Evolutionary conservation across 2,113 vertebrate genomes (phyloP), one percentile per base, ranked within the genome.

Genomic region (Brachyhypopomus occidentalis): DNA sequence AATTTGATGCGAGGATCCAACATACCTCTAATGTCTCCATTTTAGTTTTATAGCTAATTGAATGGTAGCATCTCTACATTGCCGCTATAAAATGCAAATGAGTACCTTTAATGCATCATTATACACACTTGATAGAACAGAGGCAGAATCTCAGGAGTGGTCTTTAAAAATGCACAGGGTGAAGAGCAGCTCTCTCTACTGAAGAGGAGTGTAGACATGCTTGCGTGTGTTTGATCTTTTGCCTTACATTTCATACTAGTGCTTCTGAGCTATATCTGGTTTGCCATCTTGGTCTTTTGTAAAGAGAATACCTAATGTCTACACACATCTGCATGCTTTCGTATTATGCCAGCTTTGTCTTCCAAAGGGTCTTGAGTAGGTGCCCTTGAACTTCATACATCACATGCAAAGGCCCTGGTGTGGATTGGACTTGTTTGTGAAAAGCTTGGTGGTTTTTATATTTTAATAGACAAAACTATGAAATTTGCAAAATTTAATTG

Each of bases 241-340:
- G 67, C 48, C 20, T 72, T 72, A 72, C 66, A 75, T 76, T 60
- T 59, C 38, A 74, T 55, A 81, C 45, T 25, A 36, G 74, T 59
- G 14, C 60, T 69, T 82, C 71, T 71, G 45, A 72, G 55, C 72
- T 20, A 75, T 58, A 70, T 70, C 63, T 58, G 52, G 30, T 75
- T 60, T 81, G 80, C 72, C 64, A 75, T 70, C 38, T 48, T 2
- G n/a, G 45, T 23, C 19, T 75, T 76, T 59, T 59, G 25, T 82
- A 63, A 82, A 82, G 30, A 45, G 63, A 89, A 87, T 62, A 84
- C 85, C 87, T 88, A 88, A 85, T 41, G 84, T 86, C n/a, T 75
- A 30, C 36, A 19, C 27, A 55, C 25, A 22, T 20, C 0, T 36
- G 64, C 17, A 34, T 36, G 64, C 34, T 30, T 19, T 20, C 64